Evolutionary conservation across 2,888 invertebrate genomes (phyloP), one percentile per base, ranked within the genome.

Genomic region (Agriopis marginaria): DNA sequence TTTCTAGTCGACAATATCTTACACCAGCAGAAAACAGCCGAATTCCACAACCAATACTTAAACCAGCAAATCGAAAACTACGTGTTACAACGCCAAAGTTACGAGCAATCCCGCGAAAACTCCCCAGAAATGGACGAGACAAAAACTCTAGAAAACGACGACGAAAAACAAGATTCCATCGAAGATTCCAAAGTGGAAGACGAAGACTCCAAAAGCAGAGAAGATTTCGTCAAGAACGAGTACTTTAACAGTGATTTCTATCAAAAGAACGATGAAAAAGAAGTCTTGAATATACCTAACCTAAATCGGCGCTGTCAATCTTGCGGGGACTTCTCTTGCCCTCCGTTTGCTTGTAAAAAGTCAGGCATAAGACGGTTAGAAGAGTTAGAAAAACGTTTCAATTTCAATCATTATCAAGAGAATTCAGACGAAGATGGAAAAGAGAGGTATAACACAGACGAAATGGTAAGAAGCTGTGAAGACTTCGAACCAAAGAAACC

Each of bases 401-500:
- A 89, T 73, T 72, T 93, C 1, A 87, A 89, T 68, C 80, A 77
- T 69, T 93, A 91, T 63, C 89, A 92, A 12, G 94, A 94, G 65
- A 88, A 88, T 61, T 92, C 91, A 0, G 92, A 90, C 0, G 93
- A 94, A 63, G 93, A 92, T 40, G 90, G 86, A 0, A 84, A 81
- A 39, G 88, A 87, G 7, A 86, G 75, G 23, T 87, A 80, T 53
- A 85, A 71, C 45, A 92, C 93, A 0, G 94, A 93, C 12, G 94
- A 94, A 1, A 79, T 93, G 77, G 92, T 93, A 50, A 84, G 91
- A 72, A 89, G 76, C 73, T 91, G 92, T 82, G 93, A 93, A 14
- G 90, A 92, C 42, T 90, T 85, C 40, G 90, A 91, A 71, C 95
- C 92, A 81, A 93, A 92, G 72, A 97, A 97, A 82, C 98, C 98